Conservation (phyloP, 1,140 invertebrate genomes). For the Cecropterus lyciades region DNA sequence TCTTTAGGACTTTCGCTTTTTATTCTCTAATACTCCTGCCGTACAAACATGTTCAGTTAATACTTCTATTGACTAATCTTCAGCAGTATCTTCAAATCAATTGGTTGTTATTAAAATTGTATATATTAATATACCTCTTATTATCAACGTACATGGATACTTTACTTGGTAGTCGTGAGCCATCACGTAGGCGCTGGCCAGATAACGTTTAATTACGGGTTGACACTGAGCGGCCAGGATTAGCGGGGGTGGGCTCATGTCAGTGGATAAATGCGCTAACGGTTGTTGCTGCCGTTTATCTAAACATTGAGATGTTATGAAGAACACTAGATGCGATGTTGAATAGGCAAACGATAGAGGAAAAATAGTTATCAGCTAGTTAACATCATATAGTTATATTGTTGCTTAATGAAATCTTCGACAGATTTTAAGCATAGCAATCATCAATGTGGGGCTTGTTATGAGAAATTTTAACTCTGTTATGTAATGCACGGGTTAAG, state of each 20-base stretch:
- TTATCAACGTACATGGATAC: not conserved
- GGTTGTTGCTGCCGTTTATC: conserved; percentile 17
- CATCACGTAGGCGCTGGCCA: conserved; percentile 13
- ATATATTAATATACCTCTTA: not conserved
- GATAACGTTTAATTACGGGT: conserved; percentile 19
- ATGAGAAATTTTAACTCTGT: too few species aligned
- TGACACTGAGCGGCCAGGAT: conserved; percentile 14
- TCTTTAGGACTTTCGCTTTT: too few species aligned
- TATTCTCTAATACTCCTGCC: too few species aligned
- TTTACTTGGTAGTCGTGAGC: not conserved
- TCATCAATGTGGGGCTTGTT: too few species aligned
- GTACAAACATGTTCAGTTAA: too few species aligned
- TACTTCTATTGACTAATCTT: too few species aligned
- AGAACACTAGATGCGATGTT: not conserved
- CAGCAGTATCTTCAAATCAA: too few species aligned
- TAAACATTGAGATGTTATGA: conserved; percentile 25
- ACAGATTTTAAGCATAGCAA: too few species aligned
- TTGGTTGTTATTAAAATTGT: not conserved
- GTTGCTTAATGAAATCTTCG: too few species aligned
- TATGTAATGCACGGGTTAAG: too few species aligned
- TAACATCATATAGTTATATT: too few species aligned
- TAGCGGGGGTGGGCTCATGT: conserved; percentile 24
- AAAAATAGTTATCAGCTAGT: not conserved
- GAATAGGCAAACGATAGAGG: not conserved
- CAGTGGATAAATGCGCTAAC: conserved; percentile 5